Evolutionary conservation across 2,888 invertebrate species (phyloP), one percentile per base, ranked within the genome.

Genomic region (Plebejus argus): DNA sequence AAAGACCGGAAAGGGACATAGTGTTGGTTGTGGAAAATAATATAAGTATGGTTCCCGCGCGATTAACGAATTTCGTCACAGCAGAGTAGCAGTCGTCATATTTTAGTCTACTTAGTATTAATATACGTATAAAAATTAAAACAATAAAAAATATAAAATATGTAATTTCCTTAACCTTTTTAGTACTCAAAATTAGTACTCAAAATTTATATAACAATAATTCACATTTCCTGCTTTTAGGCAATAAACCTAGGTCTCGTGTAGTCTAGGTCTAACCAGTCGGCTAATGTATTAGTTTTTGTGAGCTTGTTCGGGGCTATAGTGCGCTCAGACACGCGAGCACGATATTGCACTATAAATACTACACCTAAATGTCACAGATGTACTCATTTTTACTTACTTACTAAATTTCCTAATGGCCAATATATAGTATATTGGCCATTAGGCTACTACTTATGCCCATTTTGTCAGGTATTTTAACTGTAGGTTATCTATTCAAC

Each of bases 131-230:
- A 10, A 39, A 10, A 1, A 39, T 39, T 39, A 39, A 39, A 39
- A 39, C 39, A 39, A 39, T 39, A 39, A 39, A 39, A 39, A 39
- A 10, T 39, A 39, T 39, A 39, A 39, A 39, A 39, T 39, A 39
- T 39, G 3, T 39, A 2, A 28, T 28, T 28, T 28, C 28, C 28
- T 2, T 10, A 39, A 35, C 10, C 3, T 3, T 45, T 45, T 45
- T 0, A 45, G 45, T 10, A 45, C 45, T 45, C 45, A 45, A 45
- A 45, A 45, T 45, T 45, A 66, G 66, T 18, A 2, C 5, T 18
- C 18, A 66, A 66, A 33, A 28, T 33, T 0, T 66, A 33, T 78
- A 81, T 81, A 35, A 35, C 33, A 70, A 77, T 71, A 39, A 39
- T 39, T 39, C 71, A 71, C 71, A 71, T 71, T 71, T 71, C 71